phyloP scores from a whole-genome alignment of 23 tunicate species.

The Trididemnum nubilum region DNA sequence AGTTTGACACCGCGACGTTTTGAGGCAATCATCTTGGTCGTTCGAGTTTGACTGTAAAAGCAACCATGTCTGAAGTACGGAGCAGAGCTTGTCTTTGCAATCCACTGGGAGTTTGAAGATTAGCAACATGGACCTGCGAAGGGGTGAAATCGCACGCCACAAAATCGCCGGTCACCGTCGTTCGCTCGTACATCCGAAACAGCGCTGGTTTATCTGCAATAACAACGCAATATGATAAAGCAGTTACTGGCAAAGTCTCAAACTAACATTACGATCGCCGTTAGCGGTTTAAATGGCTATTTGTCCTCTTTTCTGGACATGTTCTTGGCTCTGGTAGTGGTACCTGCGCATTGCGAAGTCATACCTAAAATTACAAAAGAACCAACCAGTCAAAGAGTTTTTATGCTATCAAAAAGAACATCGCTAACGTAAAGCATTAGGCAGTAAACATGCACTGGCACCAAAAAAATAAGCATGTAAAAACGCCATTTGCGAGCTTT shows the following conservation, averaged over 20 bases:
- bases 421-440: too few relatives aligned
- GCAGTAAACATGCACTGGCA: too few relatives aligned
- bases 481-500: too few relatives aligned
- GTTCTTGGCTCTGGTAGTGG: too few relatives aligned
- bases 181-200: slow-evolving; percentile 38
- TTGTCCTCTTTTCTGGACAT: background rate
- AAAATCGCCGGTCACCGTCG: slow-evolving; percentile 43
- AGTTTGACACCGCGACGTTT: too few relatives aligned
- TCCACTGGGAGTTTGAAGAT: slow-evolving; percentile 59
- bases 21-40: background rate
- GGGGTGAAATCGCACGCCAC: slow-evolving; percentile 65
- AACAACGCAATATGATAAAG: too few relatives aligned
- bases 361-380: too few relatives aligned
- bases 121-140: slow-evolving; percentile 47
- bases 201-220: slow-evolving; percentile 48
- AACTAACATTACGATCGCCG: too few relatives aligned
- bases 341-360: too few relatives aligned
- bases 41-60: slow-evolving; percentile 29
- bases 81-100: slow-evolving; percentile 18
- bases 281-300: background rate
- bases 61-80: slow-evolving; percentile 48
- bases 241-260: slow-evolving; percentile 28
- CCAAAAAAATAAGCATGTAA: too few relatives aligned
- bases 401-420: too few relatives aligned
- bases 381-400: too few relatives aligned